Conservation (phyloP, 2,797 vertebrate species). For the Rhynchonycteris naso region DNA sequence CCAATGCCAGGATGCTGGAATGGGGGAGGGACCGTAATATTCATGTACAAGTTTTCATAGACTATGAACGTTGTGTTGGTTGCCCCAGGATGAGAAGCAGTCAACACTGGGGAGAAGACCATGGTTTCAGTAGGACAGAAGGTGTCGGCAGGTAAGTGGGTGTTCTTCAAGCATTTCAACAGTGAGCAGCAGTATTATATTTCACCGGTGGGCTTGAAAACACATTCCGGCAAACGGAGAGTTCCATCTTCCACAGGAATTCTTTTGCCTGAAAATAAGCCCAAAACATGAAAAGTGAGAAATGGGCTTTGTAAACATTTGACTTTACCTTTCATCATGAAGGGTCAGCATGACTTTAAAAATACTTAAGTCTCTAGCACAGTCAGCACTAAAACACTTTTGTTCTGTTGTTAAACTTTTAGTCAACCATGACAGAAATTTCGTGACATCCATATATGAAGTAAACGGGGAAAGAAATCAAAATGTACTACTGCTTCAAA, state of each 20-base stretch:
- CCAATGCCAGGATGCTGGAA: conserved; percentile 82
- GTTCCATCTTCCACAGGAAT: conserved; percentile 80
- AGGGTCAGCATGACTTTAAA: conserved; percentile 9
- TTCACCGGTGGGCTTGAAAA: conserved; percentile 73
- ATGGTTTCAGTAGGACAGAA: conserved; percentile 86
- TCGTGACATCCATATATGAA: conserved; percentile 14
- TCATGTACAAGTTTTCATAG: conserved; percentile 88
- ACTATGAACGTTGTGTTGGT: conserved; percentile 86
- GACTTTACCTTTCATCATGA: neutral
- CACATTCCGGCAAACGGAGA: conserved; percentile 67
- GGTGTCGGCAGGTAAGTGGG: conserved; percentile 34
- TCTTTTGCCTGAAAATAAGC: conserved; percentile 82
- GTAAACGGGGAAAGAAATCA: conserved; percentile 14
- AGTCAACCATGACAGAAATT: neutral
- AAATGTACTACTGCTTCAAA: conserved; percentile 6
- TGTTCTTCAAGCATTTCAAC: conserved; percentile 83
- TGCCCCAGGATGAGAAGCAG: conserved; percentile 86
- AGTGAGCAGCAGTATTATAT: conserved; percentile 75
- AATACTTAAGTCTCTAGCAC: neutral
- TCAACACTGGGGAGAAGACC: conserved; percentile 89
- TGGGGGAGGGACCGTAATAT: conserved; percentile 86
- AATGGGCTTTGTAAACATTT: neutral
- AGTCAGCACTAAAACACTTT: neutral
- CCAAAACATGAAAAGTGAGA: conserved; percentile 62
- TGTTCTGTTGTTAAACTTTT: neutral